Conservation (phyloP, 92 coral and sea anemone genomes). For the Phenganax subtilis region DNA sequence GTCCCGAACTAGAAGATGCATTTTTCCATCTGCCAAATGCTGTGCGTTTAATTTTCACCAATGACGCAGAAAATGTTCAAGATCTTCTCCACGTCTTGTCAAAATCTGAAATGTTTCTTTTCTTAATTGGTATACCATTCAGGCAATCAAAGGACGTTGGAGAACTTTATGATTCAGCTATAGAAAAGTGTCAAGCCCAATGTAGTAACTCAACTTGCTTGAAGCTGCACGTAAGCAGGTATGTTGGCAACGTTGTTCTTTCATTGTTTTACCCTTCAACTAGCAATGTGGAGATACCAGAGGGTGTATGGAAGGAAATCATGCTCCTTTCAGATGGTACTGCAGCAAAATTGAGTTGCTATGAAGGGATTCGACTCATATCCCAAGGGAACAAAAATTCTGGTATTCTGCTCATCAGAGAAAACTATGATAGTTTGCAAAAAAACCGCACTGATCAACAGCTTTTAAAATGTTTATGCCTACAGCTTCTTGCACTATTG, state of each 20-base stretch:
- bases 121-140: neutral
- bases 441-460: neutral
- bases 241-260: neutral
- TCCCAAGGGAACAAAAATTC: neutral
- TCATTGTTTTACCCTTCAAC: neutral
- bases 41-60: neutral
- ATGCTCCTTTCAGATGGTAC: neutral
- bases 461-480: neutral
- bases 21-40: slow-evolving; percentile 4
- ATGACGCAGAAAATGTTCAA: neutral
- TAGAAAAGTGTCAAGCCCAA: neutral
- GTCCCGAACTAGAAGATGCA: neutral
- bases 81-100: slow-evolving; percentile 12
- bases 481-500: slow-evolving; percentile 9
- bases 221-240: slow-evolving; percentile 15
- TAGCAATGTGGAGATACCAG: neutral
- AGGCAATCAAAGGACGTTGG: neutral
- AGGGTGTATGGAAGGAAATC: neutral
- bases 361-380: slow-evolving; percentile 21
- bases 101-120: slow-evolving; percentile 32
- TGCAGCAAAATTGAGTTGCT: slow-evolving; percentile 32
- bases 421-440: neutral
- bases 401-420: slow-evolving; percentile 2
- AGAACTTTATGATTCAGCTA: slow-evolving; percentile 25
- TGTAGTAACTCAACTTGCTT: neutral